phyloP scores from a whole-genome alignment of 2,113 vertebrate genomes.

The Ornithorhynchus anatinus region DNA sequence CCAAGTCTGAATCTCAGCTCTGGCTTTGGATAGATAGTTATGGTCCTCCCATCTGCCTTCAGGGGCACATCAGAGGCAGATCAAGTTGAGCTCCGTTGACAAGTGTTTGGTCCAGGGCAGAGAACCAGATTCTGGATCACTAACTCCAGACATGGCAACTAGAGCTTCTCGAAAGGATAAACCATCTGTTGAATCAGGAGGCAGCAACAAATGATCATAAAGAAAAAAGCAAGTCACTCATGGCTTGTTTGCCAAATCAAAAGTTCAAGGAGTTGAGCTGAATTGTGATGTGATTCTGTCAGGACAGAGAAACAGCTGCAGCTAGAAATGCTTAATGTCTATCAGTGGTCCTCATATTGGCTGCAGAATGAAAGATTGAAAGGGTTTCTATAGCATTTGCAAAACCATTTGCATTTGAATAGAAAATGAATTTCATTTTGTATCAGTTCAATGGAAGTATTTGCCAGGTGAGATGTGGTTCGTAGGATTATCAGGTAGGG shows the following conservation, averaged over 20 bases:
- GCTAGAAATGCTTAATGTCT: neutral
- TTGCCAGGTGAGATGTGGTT: constrained; percentile 32
- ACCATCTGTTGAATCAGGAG: no score
- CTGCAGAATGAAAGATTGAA: constrained; percentile 34
- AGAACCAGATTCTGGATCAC: no score
- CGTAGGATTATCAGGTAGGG: constrained; percentile 2
- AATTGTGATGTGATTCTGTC: neutral
- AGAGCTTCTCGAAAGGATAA: no score
- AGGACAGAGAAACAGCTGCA: constrained; percentile 17
- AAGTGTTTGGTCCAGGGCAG: no score
- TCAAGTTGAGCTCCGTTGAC: no score
- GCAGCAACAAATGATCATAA: neutral
- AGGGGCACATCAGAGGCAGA: no score
- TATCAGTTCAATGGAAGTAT: constrained; percentile 27
- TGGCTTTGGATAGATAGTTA: no score
- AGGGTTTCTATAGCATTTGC: constrained; percentile 13
- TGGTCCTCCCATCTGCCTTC: no score
- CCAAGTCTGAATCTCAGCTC: no score
- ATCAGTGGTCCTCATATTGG: constrained; percentile 36
- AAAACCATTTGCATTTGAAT: constrained; percentile 26
- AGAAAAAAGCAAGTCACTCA: neutral
- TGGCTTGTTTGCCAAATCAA: no score
- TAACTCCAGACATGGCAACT: no score
- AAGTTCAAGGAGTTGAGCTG: neutral
- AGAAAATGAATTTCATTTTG: constrained; percentile 16